Evolutionary conservation across 2,113 vertebrate species (phyloP), one percentile per base, ranked within the genome.

Genomic region (Sardina pilchardus): DNA sequence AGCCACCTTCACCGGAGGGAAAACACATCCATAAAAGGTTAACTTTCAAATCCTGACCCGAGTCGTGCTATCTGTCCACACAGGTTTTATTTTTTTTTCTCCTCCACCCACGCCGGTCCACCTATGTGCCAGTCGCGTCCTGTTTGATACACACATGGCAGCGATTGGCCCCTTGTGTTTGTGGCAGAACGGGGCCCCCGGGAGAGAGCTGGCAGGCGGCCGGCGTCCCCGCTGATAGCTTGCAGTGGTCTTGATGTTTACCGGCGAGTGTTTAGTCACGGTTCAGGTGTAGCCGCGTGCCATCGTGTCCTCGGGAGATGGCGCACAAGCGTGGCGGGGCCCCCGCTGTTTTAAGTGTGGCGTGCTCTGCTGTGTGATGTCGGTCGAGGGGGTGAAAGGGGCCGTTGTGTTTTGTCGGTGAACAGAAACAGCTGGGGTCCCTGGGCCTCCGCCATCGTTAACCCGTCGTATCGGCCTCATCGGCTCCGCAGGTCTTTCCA

Each of bases 181-280:
- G 87, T 90, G 86, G 89, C 87, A 89, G 59, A 82, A 82, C 86
- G 84, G 83, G 67, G n/a, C n/a, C n/a, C 48, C 39, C 82, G 92
- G 83, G n/a, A n/a, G n/a, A 81, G 82, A 82, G 30, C 89, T 82
- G 84, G 86, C 93, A 91, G 94, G 92, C 93, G 93, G 88, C 81
- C 84, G 94, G 92, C 93, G 93, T 87, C 81, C 84, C 90, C 88
- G 48, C 82, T 56, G 90, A 92, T 91, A 89, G 87, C 86, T 80
- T 1, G 9, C 45, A 85, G 81, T 83, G 87, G 85, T 44, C 50
- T 86, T 39, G 80, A 83, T 89, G 90, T 93, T 93, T 89, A 90
- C 90, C 90, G 81, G 86, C 75, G 82, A 53, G 36, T 78, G 89
- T 86, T 87, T 81, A 86, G 82, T 93, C 90, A 90, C 91, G 92